phyloP scores from a whole-genome alignment of 2,797 vertebrate genomes.

The Macropus fuliginosus region DNA sequence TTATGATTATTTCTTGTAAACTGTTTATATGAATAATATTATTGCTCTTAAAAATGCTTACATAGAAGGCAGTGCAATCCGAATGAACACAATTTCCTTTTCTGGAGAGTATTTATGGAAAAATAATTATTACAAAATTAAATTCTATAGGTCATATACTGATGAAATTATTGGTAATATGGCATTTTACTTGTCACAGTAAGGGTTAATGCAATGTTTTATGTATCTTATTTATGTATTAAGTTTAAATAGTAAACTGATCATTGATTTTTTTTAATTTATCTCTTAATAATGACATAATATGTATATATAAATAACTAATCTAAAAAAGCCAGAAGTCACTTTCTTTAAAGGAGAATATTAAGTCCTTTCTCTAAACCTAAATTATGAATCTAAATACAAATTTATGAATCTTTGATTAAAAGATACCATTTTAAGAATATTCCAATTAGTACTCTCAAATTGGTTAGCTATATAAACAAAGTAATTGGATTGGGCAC shows the following conservation, averaged over 20 bases:
- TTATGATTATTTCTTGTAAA: not conserved
- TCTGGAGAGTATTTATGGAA: not conserved
- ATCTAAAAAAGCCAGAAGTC: not conserved
- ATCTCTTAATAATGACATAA: not conserved
- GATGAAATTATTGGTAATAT: not conserved
- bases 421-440: not conserved
- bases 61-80: not conserved
- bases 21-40: not conserved
- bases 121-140: not conserved
- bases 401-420: not conserved
- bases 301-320: not conserved
- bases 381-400: not conserved
- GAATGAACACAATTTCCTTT: not conserved
- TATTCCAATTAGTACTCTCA: not conserved
- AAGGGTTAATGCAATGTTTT: not conserved
- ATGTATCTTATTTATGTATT: not conserved
- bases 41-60: not conserved
- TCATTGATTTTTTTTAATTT: not conserved
- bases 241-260: not conserved
- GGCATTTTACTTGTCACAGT: not conserved
- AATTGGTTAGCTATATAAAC: not conserved
- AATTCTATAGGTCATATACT: not conserved
- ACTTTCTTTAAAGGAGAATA: not conserved
- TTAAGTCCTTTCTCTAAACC: not conserved
- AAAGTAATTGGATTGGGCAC: not conserved